Base-by-base conservation (phyloP, 2,888 invertebrate genomes). In the Meteorus cinctellus region DNA sequence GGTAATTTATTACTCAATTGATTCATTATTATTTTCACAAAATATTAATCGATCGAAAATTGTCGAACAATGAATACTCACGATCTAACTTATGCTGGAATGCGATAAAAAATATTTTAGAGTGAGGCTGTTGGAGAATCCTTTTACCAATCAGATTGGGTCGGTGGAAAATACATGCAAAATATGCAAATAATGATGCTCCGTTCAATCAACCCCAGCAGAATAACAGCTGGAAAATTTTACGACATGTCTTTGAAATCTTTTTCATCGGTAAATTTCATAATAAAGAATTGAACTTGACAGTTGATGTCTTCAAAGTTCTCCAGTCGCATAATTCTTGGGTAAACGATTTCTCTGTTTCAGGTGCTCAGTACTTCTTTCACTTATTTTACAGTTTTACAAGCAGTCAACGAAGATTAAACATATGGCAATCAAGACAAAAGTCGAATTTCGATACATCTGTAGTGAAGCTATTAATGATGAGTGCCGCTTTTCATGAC, bases 211-310 rank as follows among this genome's bases (percentile, higher is more conserved):
- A 79, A 77, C 24, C 84, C 86, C 0, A 82, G 83, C 69, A 84
- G 77, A 72, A 87, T 88, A 55, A 88, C 86, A 0, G 86, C 86
- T 1, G 88, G 84, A 3, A 88, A 87, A 80, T 88, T 88, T 75
- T 87, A 86, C 75, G 83, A 82, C 36, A 83, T 88, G 85, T 85
- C 86, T 0, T 77, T 87, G 24, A 79, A 83, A 74, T 87, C 84
- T 19, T 88, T 88, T 70, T 71, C 85, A n/a, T 78, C 80, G 79
- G 88, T 87, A 72, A 19, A 12, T 29, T 51, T 19, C 24, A 41
- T 29, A 24, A 24, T 24, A 24, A 24, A 24, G 24, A 24, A 24
- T 24, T 1, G 24, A 34, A 34, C 8, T 34, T 1, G 4, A 34
- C 34, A 6, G 34, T 34, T 8, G 8, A 6, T 34, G 34, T 34